Base-by-base conservation (phyloP, 2,888 invertebrate genomes). In the Lucinisca nassula region DNA sequence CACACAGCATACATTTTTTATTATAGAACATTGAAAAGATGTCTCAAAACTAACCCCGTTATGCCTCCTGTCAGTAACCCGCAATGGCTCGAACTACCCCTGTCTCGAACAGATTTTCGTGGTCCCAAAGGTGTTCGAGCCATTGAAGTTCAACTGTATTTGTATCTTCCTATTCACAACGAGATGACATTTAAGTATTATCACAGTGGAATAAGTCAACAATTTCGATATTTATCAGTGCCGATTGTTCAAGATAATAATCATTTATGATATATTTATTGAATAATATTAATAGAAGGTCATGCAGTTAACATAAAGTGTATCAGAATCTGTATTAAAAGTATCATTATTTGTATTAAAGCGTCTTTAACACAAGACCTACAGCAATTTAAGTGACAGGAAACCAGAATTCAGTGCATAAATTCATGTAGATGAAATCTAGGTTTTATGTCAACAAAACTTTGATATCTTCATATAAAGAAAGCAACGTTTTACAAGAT, bases 221-320 rank as follows among this genome's bases (percentile, higher is more conserved):
- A 17, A 12, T 35, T 67, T 67, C 35, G 67, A 67, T 67, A 35
- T 12, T 21, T 67, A 67, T 67, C 67, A 67, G 67, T 30, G 67
- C 32, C 27, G 58, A 58, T 58, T 58, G 58, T 58, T 58, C 24
- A 58, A 67, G 67, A 67, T 67, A 67, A 67, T 67, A 32, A 67
- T 67, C 67, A 67, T 67, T 67, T 67, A 67, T 67, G 67, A 67
- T 67, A 67, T 67, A 35, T 67, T 67, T 67, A 67, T 67, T 67
- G 67, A 67, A 67, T 67, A 32, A 35, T 67, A 67, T 67, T 67
- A 67, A 67, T 67, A 67, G 67, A 6, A 35, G 67, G n/a, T 67
- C 67, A 17, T 67, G 35, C 17, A 35, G 32, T 35, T 10, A 30
- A 67, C 67, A 67, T 67, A 30, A 67, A 30, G 67, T 67, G 32